Conservation (phyloP, 2,888 invertebrate species). For the Oxyscelio sp. region DNA sequence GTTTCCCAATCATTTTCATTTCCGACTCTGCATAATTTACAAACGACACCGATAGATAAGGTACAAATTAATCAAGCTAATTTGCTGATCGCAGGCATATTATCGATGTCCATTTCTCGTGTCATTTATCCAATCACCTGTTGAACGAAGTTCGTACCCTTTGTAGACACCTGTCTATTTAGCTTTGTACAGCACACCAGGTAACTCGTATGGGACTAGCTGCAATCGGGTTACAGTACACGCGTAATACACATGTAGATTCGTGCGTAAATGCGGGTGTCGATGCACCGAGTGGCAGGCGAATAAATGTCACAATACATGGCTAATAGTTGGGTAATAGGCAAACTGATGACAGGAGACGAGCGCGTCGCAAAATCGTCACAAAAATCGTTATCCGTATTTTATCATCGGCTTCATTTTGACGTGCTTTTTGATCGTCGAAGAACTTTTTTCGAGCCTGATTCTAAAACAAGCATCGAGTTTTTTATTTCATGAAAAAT, state of each 20-base stretch:
- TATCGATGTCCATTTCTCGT: slow-evolving; percentile 84
- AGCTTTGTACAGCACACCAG: slow-evolving; percentile 25
- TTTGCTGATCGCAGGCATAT: slow-evolving; percentile 82
- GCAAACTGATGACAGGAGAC: slow-evolving; percentile 84
- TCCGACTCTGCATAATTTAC: slow-evolving; percentile 11
- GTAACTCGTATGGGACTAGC: slow-evolving; percentile 49
- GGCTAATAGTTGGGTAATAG: slow-evolving; percentile 85
- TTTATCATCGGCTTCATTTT: background rate
- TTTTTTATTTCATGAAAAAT: too few species aligned
- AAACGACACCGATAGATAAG: background rate
- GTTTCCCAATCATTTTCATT: too few species aligned
- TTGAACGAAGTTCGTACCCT: slow-evolving; percentile 81
- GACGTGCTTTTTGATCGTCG: background rate
- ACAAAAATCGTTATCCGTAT: background rate
- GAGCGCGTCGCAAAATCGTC: background rate
- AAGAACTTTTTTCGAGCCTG: too few species aligned
- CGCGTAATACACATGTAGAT: slow-evolving; percentile 75
- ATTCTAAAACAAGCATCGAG: too few species aligned
- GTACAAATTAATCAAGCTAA: slow-evolving; percentile 32
- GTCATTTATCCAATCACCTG: slow-evolving; percentile 86
- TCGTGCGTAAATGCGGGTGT: slow-evolving; percentile 63
- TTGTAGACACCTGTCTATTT: slow-evolving; percentile 68
- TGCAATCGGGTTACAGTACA: slow-evolving; percentile 68
- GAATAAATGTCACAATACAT: slow-evolving; percentile 79
- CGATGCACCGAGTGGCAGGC: slow-evolving; percentile 57